Conservation (phyloP, 1,140 invertebrate species). For the Calliopsis andreniformis region DNA sequence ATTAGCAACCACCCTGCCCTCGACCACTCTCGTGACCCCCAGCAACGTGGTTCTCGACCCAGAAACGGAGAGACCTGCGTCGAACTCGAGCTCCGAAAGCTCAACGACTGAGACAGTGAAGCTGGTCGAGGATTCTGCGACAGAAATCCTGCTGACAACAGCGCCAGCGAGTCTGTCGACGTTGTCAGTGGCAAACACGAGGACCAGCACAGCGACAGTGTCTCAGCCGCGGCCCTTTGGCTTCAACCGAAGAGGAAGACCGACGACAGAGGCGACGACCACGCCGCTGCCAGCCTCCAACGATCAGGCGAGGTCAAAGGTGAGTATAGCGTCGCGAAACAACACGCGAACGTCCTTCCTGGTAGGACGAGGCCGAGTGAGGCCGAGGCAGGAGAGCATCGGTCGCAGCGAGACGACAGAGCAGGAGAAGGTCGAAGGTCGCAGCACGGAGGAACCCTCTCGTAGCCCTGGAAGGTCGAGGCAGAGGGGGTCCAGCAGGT, state of each 20-base stretch:
- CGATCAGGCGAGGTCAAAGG: slow-evolving; percentile 75
- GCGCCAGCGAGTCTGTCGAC: slow-evolving; percentile 46
- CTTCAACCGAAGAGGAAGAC: slow-evolving; percentile 76
- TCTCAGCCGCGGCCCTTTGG: slow-evolving; percentile 83
- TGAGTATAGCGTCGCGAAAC: slow-evolving; percentile 79
- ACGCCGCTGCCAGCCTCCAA: slow-evolving; percentile 67
- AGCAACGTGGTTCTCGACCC: background rate
- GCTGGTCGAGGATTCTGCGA: slow-evolving; percentile 73
- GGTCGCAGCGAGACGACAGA: background rate
- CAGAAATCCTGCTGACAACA: slow-evolving; percentile 74
- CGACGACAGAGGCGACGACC: slow-evolving; percentile 75
- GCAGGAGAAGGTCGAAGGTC: slow-evolving; percentile 17
- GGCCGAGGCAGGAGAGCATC: slow-evolving; percentile 56
- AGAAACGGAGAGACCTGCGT: slow-evolving; percentile 13
- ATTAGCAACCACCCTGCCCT: slow-evolving; percentile 40
- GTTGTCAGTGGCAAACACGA: background rate
- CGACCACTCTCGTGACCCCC: slow-evolving; percentile 40
- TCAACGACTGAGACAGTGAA: slow-evolving; percentile 61
- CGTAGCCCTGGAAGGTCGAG: slow-evolving; percentile 51
- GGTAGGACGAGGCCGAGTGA: slow-evolving; percentile 67
- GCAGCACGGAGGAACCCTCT: background rate
- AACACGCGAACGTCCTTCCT: slow-evolving; percentile 74
- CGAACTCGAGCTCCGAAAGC: background rate
- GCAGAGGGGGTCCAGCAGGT: slow-evolving; percentile 71
- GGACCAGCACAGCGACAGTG: slow-evolving; percentile 68